Conservation (phyloP, 2,888 invertebrate genomes). For the Elysia crispata region DNA sequence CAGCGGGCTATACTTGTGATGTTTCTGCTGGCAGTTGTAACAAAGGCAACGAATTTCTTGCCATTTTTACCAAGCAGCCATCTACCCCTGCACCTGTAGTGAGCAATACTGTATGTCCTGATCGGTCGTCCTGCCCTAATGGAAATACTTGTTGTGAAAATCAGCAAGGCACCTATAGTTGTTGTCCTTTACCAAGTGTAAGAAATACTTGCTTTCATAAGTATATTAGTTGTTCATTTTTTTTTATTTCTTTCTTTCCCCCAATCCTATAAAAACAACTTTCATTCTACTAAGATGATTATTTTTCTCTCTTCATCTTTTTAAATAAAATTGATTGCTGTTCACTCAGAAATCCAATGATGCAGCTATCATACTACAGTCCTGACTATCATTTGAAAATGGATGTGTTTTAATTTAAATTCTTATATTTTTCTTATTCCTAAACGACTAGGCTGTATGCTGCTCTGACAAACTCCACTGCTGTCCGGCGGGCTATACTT, state of each 20-base stretch:
- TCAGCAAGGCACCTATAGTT: constrained; percentile 48
- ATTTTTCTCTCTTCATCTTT: no score
- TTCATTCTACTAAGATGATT: no score
- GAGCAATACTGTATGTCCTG: background rate
- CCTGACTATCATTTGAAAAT: no score
- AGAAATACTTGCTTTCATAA: background rate
- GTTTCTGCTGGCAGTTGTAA: constrained; percentile 15
- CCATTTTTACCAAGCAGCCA: constrained; percentile 36
- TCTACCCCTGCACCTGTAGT: constrained; percentile 9
- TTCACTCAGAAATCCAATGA: no score
- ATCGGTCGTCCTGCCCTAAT: constrained; percentile 52
- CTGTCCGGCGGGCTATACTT: constrained; percentile 67
- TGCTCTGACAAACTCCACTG: constrained; percentile 72
- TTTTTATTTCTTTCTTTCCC: no score
- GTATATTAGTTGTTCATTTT: background rate
- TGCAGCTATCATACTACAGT: no score
- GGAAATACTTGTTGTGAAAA: constrained; percentile 64
- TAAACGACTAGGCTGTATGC: constrained; percentile 65
- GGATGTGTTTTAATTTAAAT: no score
- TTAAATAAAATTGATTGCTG: no score
- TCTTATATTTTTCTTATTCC: constrained; percentile 6
- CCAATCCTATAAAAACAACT: no score
- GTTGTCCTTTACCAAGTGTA: constrained; percentile 61
- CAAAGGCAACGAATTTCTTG: constrained; percentile 19
- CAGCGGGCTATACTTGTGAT: constrained; percentile 34